Percentiles rank a stretch among this genome's conserved stretches.
These are phyloP conservation scores for Leptopilina clavipes DNA, from an alignment of 1,140 invertebrate species.

Conservation along the genomic window DNA sequence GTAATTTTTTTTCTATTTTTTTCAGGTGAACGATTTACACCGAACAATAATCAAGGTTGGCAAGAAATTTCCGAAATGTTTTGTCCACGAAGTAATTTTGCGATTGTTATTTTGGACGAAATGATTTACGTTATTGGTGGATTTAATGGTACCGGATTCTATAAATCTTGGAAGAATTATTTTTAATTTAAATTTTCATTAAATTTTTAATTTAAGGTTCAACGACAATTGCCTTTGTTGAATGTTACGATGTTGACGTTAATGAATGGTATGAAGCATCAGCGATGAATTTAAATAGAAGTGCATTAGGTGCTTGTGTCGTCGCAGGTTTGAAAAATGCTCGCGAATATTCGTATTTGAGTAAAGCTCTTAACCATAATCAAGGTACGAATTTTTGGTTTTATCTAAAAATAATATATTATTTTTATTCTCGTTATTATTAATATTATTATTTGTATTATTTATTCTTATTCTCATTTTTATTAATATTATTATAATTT, in stretches of 20 bases:
- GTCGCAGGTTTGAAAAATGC: constrained; percentile 86
- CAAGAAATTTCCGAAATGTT: constrained; percentile 86
- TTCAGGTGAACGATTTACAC: constrained; percentile 84
- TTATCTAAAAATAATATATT: too few species aligned
- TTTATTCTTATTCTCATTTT: too few species aligned
- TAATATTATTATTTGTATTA: too few species aligned
- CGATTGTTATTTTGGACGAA: constrained; percentile 85
- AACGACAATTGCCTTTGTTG: constrained; percentile 82
- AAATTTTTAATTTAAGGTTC: constrained; percentile 52
- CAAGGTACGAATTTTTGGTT: constrained; percentile 51
- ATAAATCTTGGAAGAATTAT: neutral
- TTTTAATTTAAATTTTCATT: too few species aligned
- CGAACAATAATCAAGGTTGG: constrained; percentile 76
- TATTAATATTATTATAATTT: too few species aligned
- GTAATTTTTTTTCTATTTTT: constrained; percentile 14
- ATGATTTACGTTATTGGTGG: constrained; percentile 89
- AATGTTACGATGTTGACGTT: constrained; percentile 81
- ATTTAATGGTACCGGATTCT: constrained; percentile 79
- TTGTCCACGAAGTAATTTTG: constrained; percentile 89
- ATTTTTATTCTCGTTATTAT: too few species aligned
- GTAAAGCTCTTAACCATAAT: constrained; percentile 58
- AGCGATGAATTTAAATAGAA: constrained; percentile 84
- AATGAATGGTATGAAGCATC: constrained; percentile 82
- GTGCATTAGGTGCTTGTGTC: constrained; percentile 89
- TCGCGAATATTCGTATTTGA: constrained; percentile 79